Conservation (phyloP, 2,113 vertebrate species). For the Neotoma lepida region DNA sequence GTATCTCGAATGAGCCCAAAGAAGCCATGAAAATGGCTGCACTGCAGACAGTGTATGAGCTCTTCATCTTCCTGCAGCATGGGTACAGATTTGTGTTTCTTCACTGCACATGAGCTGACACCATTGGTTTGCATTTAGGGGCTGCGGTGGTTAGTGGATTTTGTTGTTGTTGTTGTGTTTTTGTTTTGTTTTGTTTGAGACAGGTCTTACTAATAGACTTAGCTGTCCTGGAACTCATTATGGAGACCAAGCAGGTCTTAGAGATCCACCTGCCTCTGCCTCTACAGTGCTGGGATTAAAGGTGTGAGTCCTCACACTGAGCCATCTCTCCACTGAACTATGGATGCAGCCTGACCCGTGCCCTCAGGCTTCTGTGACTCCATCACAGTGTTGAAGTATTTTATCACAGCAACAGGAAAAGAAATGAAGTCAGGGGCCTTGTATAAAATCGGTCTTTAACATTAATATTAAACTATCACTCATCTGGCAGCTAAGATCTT, state of each 20-base stretch:
- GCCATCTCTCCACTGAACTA: not conserved
- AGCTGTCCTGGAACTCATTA: not conserved
- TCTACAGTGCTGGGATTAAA: not conserved
- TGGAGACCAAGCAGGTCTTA: not conserved
- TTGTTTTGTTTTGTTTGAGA: not conserved
- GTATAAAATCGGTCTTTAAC: not conserved
- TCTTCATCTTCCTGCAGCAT: not conserved
- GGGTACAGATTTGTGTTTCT: not conserved
- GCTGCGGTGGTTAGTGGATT: not conserved
- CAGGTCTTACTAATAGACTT: not conserved
- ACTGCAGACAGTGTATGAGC: not conserved
- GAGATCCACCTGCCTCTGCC: not conserved
- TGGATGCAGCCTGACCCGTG: too few relatives aligned
- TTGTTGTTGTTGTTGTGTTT: not conserved
- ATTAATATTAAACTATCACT: not conserved
- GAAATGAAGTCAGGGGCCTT: not conserved
- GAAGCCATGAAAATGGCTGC: not conserved
- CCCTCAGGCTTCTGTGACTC: not conserved
- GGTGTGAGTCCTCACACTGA: not conserved
- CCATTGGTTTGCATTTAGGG: not conserved
- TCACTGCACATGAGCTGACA: not conserved
- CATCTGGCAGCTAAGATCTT: not conserved
- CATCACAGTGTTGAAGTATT: not conserved
- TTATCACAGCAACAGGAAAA: not conserved
- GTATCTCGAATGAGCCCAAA: not conserved